Base-by-base conservation (phyloP, 1,140 invertebrate species). In the Lordiphosa clarofinis region DNA sequence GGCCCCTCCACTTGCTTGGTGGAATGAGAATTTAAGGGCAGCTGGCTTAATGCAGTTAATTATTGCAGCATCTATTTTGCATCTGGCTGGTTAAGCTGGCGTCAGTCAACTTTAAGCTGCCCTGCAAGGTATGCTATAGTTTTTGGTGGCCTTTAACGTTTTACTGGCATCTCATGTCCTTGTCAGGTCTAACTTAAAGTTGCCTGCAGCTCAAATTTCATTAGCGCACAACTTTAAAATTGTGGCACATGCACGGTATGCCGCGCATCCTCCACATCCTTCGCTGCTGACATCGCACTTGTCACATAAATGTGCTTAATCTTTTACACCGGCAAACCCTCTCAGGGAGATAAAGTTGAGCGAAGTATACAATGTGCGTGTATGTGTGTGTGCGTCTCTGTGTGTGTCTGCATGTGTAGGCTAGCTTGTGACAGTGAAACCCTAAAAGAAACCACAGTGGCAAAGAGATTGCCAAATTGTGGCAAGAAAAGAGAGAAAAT, bases 291-390 rank as follows among this genome's bases (percentile, higher is more conserved):
- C 67, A 64, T 67, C 56, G 66, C 66, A 69, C 66, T 73, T 71
- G 75, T 81, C 65, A 74, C 75, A 67, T 67, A 66, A 79, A 81
- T 81, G 75, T 71, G 70, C 69, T 79, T 79, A 79, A 79, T 79
- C 74, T 79, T 79, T 79, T 79, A 66, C 70, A 68, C 65, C 64
- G 75, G 65, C 56, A 47, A 40, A 48, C 10, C 56, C 53, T 47
- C 43, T 28, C 42, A 35, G 24, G 24, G 24, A 28, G 24, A 28
- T 28, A 6, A 28, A 28, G 24, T 28, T 28, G 24, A 28, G 6
- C 6, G 24, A 7, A 28, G 5, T 28, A 54, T 28, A 24, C 21
- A 24, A 5, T 4, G 21, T 24, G 21, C 21, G 24, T 28, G 59
- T 64, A 56, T 62, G 59, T 62, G 59, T 33, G 24, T 13, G 24